A percentile compares a stretch with the other conserved stretches of the same genome.
Evolutionary conservation across 2,113 vertebrate species (phyloP).

Genomic region (Progne subis): DNA sequence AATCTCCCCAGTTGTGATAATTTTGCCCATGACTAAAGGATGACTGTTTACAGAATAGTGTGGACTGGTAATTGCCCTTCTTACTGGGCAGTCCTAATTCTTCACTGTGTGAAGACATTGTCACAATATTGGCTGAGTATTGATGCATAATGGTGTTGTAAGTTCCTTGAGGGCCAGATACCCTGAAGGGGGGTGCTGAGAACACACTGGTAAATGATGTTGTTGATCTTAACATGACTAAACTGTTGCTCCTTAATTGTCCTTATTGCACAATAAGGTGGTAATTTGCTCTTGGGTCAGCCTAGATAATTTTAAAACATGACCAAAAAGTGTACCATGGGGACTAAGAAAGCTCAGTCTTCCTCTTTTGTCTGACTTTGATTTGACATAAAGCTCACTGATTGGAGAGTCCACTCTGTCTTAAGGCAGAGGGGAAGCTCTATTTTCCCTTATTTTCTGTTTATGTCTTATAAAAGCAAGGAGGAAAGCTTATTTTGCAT

Average conservation of each 20-base stretch:
- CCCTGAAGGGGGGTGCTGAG: neutral
- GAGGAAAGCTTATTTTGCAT: neutral
- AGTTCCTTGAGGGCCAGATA: neutral
- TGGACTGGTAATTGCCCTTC: neutral
- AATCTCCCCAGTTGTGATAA: rapidly evolving
- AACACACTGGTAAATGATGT: neutral
- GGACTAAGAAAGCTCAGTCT: neutral
- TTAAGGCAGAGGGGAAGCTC: neutral
- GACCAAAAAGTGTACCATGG: rapidly evolving
- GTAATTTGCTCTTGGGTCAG: neutral
- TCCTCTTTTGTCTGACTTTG: neutral
- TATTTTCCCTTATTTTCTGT: neutral
- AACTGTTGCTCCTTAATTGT: neutral
- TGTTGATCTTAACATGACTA: neutral
- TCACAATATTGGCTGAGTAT: neutral
- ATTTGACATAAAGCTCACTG: neutral
- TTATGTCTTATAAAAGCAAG: neutral
- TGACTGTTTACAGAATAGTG: neutral
- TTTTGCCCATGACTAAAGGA: neutral
- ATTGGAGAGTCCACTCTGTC: neutral
- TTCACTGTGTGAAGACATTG: neutral
- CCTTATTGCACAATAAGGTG: neutral
- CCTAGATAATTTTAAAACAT: neutral
- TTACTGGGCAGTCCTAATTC: neutral
- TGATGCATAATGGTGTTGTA: neutral